These are phyloP conservation scores for Glossophaga mutica DNA, from an alignment of 2,797 vertebrate species.

Conservation along the genomic window DNA sequence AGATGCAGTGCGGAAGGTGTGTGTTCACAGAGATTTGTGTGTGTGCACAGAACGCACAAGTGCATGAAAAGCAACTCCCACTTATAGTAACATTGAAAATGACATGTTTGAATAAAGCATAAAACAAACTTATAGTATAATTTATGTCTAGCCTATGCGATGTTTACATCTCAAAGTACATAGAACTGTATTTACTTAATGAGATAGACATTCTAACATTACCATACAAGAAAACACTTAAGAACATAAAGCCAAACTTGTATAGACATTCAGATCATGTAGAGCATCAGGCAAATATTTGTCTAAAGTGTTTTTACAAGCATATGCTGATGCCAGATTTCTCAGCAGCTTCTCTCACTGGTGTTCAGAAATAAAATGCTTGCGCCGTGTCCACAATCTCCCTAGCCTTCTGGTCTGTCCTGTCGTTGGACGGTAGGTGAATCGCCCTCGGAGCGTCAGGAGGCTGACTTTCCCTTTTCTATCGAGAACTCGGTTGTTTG, in stretches of 20 bases:
- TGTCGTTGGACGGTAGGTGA: neutral
- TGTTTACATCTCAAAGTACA: neutral
- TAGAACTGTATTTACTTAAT: slow-evolving; percentile 10
- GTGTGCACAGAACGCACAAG: neutral
- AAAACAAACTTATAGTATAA: neutral
- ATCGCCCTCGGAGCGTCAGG: neutral
- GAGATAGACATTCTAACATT: neutral
- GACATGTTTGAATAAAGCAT: neutral
- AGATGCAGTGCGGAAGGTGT: neutral
- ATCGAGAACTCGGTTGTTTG: neutral
- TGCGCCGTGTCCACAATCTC: neutral
- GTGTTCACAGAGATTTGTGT: neutral
- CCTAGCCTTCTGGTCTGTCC: neutral
- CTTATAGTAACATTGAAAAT: neutral
- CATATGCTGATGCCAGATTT: neutral
- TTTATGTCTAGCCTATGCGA: neutral
- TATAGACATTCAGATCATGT: neutral
- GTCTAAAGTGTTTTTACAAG: neutral
- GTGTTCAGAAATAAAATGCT: neutral
- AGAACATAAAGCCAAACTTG: neutral
- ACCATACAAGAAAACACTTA: neutral
- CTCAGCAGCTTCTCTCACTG: neutral
- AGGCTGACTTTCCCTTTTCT: neutral
- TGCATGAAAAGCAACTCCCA: neutral
- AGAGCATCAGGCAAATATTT: neutral